phyloP scores from a whole-genome alignment of 53 echinoderm and acorn worm species.

The Actinopyga echinites region DNA sequence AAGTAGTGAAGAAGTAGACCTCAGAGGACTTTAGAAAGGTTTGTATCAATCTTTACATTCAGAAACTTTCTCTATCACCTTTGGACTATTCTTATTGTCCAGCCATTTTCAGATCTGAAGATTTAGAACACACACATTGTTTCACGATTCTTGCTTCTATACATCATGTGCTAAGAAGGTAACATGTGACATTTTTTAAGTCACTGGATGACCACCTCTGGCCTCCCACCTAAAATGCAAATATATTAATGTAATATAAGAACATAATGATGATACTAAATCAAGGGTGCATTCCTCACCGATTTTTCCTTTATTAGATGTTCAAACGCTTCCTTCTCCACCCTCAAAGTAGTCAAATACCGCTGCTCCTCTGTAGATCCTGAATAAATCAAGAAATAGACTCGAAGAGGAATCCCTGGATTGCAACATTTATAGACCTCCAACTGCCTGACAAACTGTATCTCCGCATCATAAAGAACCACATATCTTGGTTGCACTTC shows the following conservation, averaged over 20 bases:
- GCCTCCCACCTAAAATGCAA: too few species aligned
- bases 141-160: too few species aligned
- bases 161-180: too few species aligned
- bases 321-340: conserved; percentile 90
- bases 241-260: neutral
- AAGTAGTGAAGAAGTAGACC: too few species aligned
- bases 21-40: too few species aligned
- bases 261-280: neutral
- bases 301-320: conserved; percentile 91
- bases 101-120: too few species aligned
- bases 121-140: too few species aligned
- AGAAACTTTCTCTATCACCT: too few species aligned
- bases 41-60: too few species aligned
- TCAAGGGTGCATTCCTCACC: conserved; percentile 68
- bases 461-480: conserved; percentile 97
- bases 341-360: conserved; percentile 79
- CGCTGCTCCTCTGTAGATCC: conserved; percentile 96
- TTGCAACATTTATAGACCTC: conserved; percentile 84
- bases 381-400: conserved; percentile 90
- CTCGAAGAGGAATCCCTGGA: conserved; percentile 74
- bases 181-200: too few species aligned
- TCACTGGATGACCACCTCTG: too few species aligned
- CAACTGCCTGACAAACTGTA: conserved; percentile 96
- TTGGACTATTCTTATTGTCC: too few species aligned
- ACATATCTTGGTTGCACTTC: conserved; percentile 91